Evolutionary conservation across 92 coral and sea anemone genomes (phyloP), one percentile per base, ranked within the genome.

Genomic region (Porites divaricata): DNA sequence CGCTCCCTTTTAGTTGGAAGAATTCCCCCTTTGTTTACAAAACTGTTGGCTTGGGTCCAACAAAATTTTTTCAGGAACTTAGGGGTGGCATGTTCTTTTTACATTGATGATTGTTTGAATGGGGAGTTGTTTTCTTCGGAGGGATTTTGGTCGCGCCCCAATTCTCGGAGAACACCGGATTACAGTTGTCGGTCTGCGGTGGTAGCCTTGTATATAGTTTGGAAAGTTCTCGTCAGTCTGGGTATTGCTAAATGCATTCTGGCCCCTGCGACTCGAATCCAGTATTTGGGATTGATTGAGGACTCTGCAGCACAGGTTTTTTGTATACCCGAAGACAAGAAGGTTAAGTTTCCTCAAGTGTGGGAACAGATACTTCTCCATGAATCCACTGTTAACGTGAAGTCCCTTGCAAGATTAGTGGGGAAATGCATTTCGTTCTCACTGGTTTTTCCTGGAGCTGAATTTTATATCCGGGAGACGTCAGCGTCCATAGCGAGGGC

Each of bases 381-480:
- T 15, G 74, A 70, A 67, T 52, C 78, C 6, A 20, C 76, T 7
- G 63, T 66, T 4, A 61, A 86, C 22, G 24, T 87, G 22, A 90
- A 78, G 24, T 70, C 94, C 26, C 11, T 90, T 15, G 89, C 87
- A 51, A 82, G 80, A 41, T 66, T 81, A 51, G 70, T 82, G 86
- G 94, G 94, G 24, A 90, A 86, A 77, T 87, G 90, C 76, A 70
- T 54, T 52, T 90, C 93, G 17, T 86, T 90, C 63, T 83, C 91
- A 22, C 75, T 87, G 49, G 91, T 86, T 1, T 81, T 90, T 54
- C 91, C 89, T 9, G 91, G 77, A 17, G 81, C 88, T 24, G 87
- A 81, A 61, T 78, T 85, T 75, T 78, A 63, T 25, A 63, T 78
- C 15, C 24, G 77, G 77, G 77, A 72, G 52, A 72, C 21, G 77